These are phyloP conservation scores for Diglossa brunneiventris DNA, from an alignment of 2,113 vertebrate genomes.

Conservation along the genomic window DNA sequence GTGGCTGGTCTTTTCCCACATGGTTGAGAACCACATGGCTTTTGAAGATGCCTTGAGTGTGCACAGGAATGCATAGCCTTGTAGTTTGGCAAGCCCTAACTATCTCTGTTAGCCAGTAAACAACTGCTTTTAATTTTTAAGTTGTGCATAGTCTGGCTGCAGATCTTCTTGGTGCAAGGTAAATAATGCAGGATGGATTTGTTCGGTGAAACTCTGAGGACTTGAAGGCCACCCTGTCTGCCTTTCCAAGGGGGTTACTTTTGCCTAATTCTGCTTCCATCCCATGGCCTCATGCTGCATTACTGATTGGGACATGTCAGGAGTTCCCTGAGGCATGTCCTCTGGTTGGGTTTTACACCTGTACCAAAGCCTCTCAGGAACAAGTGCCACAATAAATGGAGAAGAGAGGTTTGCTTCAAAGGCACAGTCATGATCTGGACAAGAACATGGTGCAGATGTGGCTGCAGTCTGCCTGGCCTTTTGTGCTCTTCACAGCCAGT, in stretches of 20 bases:
- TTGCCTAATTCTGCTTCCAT: not conserved
- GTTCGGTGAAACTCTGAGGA: not conserved
- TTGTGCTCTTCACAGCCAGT: not conserved
- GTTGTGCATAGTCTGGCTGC: not conserved
- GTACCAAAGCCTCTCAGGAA: not conserved
- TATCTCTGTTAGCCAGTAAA: not conserved
- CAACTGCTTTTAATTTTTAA: not conserved
- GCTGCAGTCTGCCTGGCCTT: not conserved
- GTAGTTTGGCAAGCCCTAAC: not conserved
- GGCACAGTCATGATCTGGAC: not conserved
- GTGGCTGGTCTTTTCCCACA: not conserved
- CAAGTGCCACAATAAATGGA: not conserved
- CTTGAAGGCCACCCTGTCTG: not conserved
- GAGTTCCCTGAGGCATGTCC: not conserved
- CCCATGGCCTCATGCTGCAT: fast-evolving
- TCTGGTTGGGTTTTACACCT: fast-evolving
- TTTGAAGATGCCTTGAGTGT: not conserved
- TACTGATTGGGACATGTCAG: not conserved
- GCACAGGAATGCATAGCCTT: not conserved
- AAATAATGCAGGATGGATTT: not conserved
- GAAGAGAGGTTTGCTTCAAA: not conserved
- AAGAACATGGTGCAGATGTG: fast-evolving
- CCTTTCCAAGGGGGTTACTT: not conserved
- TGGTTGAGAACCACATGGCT: not conserved
- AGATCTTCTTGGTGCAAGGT: not conserved